A percentile compares a stretch with the other conserved stretches of the same genome.
Evolutionary conservation across 2,113 vertebrate genomes (phyloP).

Genomic region (Hemiscyllium ocellatum): DNA sequence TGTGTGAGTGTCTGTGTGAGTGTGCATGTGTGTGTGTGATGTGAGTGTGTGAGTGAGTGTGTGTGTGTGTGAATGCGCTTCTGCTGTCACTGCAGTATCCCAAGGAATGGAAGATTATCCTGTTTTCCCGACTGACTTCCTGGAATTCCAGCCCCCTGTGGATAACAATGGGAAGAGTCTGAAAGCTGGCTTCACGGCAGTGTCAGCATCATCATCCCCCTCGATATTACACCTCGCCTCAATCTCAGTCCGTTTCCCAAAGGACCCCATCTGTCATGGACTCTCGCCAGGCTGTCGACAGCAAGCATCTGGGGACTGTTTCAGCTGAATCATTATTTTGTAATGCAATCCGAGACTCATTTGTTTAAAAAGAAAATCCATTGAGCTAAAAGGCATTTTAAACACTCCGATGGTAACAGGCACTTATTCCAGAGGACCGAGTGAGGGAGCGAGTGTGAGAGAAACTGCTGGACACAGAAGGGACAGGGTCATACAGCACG

Average conservation of each 20-base stretch:
- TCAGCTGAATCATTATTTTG: conserved; percentile 18
- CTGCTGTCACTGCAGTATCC: background rate
- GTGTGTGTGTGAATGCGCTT: no score
- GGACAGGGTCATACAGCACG: background rate
- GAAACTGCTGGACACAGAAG: background rate
- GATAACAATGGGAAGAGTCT: background rate
- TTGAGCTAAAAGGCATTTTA: background rate
- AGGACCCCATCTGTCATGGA: background rate
- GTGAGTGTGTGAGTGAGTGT: no score
- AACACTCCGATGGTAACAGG: background rate
- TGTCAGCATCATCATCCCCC: background rate
- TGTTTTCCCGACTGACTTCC: background rate
- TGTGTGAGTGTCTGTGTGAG: no score
- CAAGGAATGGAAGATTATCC: background rate
- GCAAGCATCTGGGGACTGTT: conserved; percentile 11
- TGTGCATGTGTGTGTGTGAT: no score
- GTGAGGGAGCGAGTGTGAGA: background rate
- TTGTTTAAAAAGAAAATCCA: conserved; percentile 12
- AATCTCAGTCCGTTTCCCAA: background rate
- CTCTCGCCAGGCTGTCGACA: background rate
- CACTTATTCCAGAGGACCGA: background rate
- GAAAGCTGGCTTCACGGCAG: background rate
- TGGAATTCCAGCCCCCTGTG: background rate
- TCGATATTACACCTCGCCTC: background rate
- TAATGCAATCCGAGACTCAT: conserved; percentile 4